Base-by-base conservation (phyloP, 2,113 vertebrate genomes). In the Ophiodon elongatus region DNA sequence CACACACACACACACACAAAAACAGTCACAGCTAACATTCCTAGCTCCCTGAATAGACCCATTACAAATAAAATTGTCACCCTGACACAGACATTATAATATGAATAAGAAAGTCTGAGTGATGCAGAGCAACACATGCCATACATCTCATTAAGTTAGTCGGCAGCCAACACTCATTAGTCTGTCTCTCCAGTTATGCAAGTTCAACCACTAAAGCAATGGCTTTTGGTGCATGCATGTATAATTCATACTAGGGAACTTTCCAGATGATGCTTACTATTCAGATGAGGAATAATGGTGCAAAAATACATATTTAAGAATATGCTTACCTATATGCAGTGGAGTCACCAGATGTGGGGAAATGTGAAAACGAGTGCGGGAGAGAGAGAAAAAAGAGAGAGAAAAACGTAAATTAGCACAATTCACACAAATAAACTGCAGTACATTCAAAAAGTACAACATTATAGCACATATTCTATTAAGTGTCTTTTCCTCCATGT, bases 301-400 rank as follows among this genome's bases (percentile, higher is more conserved):
- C 1, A 33, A 39, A 63, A 68, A 62, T 45, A 35, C 2, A 60
- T 17, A 56, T 79, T 67, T 19, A 31, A n/a, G 41, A 72, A 65
- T 41, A 68, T 43, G 56, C 91, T 94, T 93, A 93, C 93, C 94
- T 93, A 31, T 82, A 70, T 6, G 79, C 54, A 76, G 73, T 0
- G 41, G 65, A 84, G 50, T 35, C 84, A 66, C 9, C 69, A 74
- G 84, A 67, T 0, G 7, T 23, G 73, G 74, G 56, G 0, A 74
- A 56, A 86, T 1, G 37, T 45, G 77, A 73, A 67, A 54, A 21
- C 21, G 13, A 73, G 33, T 0, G 35, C 0, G 25, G 69, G 2
- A 14, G 5, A n/a, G 35, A n/a, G 31, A 73, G 4, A 65, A 56
- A 74, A 8, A 39, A 76, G 35, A 76, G 11, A 33, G 33, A 71